Base-by-base conservation (phyloP, 53 echinoderm and acorn worm species). In the Patiria pectinifera region DNA sequence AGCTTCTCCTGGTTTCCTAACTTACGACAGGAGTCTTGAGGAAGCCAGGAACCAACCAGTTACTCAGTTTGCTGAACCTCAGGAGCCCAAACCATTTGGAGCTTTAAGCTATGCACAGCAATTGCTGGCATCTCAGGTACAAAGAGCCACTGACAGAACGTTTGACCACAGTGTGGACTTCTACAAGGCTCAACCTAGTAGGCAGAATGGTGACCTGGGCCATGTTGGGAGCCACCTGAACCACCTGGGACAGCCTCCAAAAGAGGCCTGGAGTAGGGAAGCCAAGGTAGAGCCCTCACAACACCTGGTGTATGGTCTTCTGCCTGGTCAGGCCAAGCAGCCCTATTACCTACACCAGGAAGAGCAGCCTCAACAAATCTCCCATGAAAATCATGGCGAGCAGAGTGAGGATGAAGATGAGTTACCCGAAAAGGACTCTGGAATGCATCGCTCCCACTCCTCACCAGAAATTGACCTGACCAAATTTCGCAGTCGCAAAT, bases 101-200 rank as follows among this genome's bases (percentile, higher is more conserved):
- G 99, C 99, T 48, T 91, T 97, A 62, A 95, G 94, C 45, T 87
- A 92, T 89, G 97, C 99, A 69, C 92, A 95, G 74, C 94, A 97
- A 71, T 79, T 97, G 46, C 83, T 99, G 48, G 92, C 95, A 25
- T 87, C 96, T 60, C 99, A 99, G 24, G 79, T 99, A 76, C 99
- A 96, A 63, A 94, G 95, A 53, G 94, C 89, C 0, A 80, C 97
- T 24, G 97, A 99, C 11, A 94, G 93, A 58, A 97, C 94, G 22
- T 99, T 99, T 93, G 96, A 99, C 84, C 99, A 99, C 80, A 99
- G 99, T 82, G 86, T 95, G 16, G 95, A 95, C 24, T 82, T 63
- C 46, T 44, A 93, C 9, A 92, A 93, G 85, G 69, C 45, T 12
- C 90, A 85, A 53, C 74, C 49, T 18, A 86, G 63, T 19, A 86